Evolutionary conservation across 2,113 vertebrate genomes (phyloP).

Genomic region (Microcebus murinus): DNA sequence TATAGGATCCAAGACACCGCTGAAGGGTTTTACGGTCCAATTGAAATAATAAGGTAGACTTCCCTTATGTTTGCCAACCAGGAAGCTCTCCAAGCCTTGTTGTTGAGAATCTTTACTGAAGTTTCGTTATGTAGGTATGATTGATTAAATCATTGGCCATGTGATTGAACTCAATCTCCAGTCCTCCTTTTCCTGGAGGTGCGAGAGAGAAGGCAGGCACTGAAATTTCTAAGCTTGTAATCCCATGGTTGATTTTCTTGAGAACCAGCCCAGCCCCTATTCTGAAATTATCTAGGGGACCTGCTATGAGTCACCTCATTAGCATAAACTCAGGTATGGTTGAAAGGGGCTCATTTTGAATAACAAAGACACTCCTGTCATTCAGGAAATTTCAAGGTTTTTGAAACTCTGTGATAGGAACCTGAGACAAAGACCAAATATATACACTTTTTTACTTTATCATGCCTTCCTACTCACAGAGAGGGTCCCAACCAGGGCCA

Average conservation of each 20-base stretch:
- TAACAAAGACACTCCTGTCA: not conserved
- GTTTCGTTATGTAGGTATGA: slow-evolving; percentile 11
- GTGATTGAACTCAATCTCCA: not conserved
- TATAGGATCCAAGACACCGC: not conserved
- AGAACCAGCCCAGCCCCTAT: not conserved
- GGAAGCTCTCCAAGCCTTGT: not conserved
- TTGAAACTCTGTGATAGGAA: not conserved
- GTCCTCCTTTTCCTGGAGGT: not conserved
- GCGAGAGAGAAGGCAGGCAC: not conserved
- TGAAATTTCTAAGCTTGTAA: not conserved
- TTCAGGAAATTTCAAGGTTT: not conserved
- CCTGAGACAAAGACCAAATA: not conserved
- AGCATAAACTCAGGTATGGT: not conserved
- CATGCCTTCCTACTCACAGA: not conserved
- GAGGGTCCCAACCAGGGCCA: not conserved
- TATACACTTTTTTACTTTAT: not conserved
- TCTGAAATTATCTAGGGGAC: not conserved
- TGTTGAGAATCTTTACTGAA: slow-evolving; percentile 30
- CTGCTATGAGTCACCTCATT: not conserved
- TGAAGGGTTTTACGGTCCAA: not conserved
- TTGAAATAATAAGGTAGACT: not conserved
- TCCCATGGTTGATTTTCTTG: not conserved
- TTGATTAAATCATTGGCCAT: not conserved
- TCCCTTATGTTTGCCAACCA: not conserved
- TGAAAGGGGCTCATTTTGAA: slow-evolving; percentile 2